Conservation (phyloP, 2,888 invertebrate genomes). For the Conistra vaccinii region DNA sequence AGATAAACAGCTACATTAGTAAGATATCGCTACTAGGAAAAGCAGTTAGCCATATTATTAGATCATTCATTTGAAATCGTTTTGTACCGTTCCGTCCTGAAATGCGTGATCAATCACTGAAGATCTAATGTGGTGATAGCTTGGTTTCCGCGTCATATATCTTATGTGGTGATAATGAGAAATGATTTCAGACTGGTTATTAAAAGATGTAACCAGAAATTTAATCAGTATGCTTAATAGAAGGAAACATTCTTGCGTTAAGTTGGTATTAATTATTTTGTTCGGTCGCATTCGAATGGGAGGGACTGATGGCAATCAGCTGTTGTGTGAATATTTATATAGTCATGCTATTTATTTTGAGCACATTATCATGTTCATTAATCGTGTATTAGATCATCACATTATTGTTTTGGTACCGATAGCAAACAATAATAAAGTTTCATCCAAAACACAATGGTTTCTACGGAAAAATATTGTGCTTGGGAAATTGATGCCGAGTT, state of each 20-base stretch:
- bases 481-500: background rate
- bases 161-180: slow-evolving; percentile 59
- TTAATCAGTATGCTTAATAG: slow-evolving; percentile 48
- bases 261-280: slow-evolving; percentile 37
- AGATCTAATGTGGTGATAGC: slow-evolving; percentile 62
- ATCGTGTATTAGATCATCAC: slow-evolving; percentile 32
- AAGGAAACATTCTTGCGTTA: slow-evolving; percentile 8
- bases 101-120: slow-evolving; percentile 65
- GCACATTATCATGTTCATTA: slow-evolving; percentile 34
- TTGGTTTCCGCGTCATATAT: slow-evolving; percentile 64
- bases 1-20: slow-evolving; percentile 58
- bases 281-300: slow-evolving; percentile 6
- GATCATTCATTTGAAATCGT: slow-evolving; percentile 64
- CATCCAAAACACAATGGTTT: too few species aligned
- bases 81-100: slow-evolving; percentile 55
- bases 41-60: slow-evolving; percentile 61
- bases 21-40: slow-evolving; percentile 57
- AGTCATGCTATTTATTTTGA: slow-evolving; percentile 14
- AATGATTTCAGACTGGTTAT: slow-evolving; percentile 56
- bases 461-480: background rate
- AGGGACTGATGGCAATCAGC: slow-evolving; percentile 34
- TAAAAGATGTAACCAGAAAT: slow-evolving; percentile 43
- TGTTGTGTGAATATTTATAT: slow-evolving; percentile 12
- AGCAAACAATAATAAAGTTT: slow-evolving; percentile 20
- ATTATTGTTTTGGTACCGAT: slow-evolving; percentile 30